These are phyloP conservation scores for Macrobrachium rosenbergii DNA, from an alignment of 1,140 invertebrate species.

Conservation along the genomic window DNA sequence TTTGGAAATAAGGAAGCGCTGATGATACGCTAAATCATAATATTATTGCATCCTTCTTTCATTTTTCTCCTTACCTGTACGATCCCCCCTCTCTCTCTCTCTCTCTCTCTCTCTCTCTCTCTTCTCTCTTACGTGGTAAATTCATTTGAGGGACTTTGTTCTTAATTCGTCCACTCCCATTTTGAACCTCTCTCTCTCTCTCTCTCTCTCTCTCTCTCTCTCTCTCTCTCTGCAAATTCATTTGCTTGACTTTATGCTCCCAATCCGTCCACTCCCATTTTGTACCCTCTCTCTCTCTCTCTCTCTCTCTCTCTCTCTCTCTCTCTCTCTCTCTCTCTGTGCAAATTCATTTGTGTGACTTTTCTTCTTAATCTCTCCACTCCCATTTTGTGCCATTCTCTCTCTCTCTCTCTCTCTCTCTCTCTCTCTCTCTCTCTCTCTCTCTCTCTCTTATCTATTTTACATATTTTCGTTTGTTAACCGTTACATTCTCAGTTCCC, in stretches of 20 bases:
- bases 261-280: neutral
- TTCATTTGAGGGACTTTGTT: neutral
- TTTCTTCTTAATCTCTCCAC: slow-evolving; percentile 1
- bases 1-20: no score
- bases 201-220: neutral
- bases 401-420: no score
- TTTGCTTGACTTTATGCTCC: neutral
- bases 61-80: no score
- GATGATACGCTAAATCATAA: no score
- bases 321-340: neutral
- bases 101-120: no score
- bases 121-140: no score
- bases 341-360: neutral
- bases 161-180: neutral
- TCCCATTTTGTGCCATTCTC: no score
- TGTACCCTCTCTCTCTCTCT: neutral
- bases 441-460: neutral
- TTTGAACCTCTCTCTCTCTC: neutral
- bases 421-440: neutral
- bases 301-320: neutral
- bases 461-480: no score
- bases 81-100: no score
- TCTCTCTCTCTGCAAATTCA: neutral
- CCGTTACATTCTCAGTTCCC: neutral
- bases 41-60: no score